Base-by-base conservation (phyloP, 2,888 invertebrate genomes). In the Hylaea fasciaria region DNA sequence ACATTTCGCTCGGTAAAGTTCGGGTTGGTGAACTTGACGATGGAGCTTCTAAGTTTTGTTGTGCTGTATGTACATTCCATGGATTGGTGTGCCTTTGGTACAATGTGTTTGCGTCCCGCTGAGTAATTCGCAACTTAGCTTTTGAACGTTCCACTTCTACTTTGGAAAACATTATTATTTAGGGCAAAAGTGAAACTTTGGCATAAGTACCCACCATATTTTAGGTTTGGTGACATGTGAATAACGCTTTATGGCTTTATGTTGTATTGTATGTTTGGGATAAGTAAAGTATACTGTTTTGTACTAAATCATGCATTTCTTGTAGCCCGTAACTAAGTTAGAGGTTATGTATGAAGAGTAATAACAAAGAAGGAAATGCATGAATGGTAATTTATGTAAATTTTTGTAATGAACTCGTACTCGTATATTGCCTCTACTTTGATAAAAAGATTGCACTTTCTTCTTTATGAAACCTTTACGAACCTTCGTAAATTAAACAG, bases 111-210 rank as follows among this genome's bases (percentile, higher is more conserved):
- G 80, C 78, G 70, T 70, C 77, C 78, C 75, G 78, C 78, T 86
- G 87, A 86, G 84, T 87, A 84, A 87, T 87, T 80, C 78, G 75
- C 78, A 80, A 83, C 78, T 85, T 81, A 78, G 79, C 80, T 80
- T 72, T 76, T 74, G 77, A 78, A 87, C 82, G 78, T 74, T 72
- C 74, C 77, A 75, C 77, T 82, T 78, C 77, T 76, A 77, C 80
- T 79, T 77, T 73, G 70, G 70, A 82, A 55, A 47, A 52, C 43
- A 85, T 86, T 12, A 35, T 35, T 11, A 85, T 86, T 86, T 83
- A 82, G 83, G 81, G 76, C 76, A 77, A 76, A 72, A 80, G 79
- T 76, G 80, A 83, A 85, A 85, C 77, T 87, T 86, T 83, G 57
- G 45, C 41, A 39, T 60, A 55, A 46, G 13, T 46, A 57, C n/a